Evolutionary conservation across 2,113 vertebrate species (phyloP), one percentile per base, ranked within the genome.

Genomic region (Ctenomys sociabilis): DNA sequence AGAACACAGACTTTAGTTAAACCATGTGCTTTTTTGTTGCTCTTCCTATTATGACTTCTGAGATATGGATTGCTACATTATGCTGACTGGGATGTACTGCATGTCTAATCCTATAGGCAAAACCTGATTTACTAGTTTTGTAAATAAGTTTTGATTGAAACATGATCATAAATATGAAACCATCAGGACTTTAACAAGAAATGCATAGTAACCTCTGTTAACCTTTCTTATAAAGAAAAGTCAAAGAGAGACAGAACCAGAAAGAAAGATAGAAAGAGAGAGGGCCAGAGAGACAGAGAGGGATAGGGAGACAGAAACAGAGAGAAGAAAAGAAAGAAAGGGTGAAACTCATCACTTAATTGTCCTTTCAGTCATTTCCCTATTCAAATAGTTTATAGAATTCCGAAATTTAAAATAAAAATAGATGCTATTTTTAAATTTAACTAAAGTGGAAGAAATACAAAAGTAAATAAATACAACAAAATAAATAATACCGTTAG

Each of bases 131-230:
- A 28, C 1, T 81, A 3, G 6, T 78, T 88, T 93, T 81, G 21
- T 43, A 89, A 93, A 88, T 88, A 95, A 88, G 57, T 8, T 37
- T 93, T 95, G 85, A 80, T 66, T 84, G 32, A 49, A 91, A 59
- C 4, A 61, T 0, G 52, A 16, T 78, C 19, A 24, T n/a, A 95
- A 86, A 83, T 57, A 84, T 49, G 26, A 83, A 68, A 72, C 0
- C 35, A 37, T 75, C 32, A 94, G 32, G 19, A 2, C 6, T 84
- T 84, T 91, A 72, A 93, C 72, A 30, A 70, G 45, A 84, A 94
- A 64, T 4, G 57, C 49, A 24, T 73, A 21, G 7, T 63, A 9
- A 89, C 7, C 7, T 78, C 19, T 88, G 24, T 49, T 61, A 9
- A 89, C 7, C 7, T 57, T 3, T 57, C 4, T n/a, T 73, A 45